Percentiles rank a stretch among this genome's conserved stretches.
Conservation (phyloP, 1,140 invertebrate species). For the Paraescarpia echinospica region DNA sequence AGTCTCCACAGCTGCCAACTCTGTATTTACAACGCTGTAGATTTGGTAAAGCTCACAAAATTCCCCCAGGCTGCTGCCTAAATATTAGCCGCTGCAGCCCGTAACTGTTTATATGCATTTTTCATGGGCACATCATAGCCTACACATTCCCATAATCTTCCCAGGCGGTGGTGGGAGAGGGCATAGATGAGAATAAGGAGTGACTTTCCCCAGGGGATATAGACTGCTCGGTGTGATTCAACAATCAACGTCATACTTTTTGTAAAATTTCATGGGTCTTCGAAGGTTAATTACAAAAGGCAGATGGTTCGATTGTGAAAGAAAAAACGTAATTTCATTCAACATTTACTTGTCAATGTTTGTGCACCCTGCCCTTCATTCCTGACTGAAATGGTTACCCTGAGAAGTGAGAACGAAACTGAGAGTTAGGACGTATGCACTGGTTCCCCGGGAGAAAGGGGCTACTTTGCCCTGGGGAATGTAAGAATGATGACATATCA, state of each 20-base stretch:
- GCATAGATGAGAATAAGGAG: background rate
- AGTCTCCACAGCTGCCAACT: background rate
- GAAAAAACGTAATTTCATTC: background rate
- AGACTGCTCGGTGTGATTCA: background rate
- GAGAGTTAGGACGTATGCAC: background rate
- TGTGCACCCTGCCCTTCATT: background rate
- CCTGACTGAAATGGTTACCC: background rate
- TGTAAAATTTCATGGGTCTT: background rate
- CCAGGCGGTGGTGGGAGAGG: background rate
- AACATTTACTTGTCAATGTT: background rate
- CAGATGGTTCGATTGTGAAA: background rate
- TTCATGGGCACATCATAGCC: background rate
- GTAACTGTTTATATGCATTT: background rate
- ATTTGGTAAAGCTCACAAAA: background rate
- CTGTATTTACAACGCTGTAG: background rate
- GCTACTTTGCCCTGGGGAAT: background rate
- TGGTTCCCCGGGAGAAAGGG: background rate
- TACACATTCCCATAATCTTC: background rate
- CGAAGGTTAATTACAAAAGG: background rate
- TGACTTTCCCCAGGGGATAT: background rate
- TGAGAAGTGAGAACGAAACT: background rate
- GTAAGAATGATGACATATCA: background rate
- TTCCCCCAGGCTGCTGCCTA: background rate
- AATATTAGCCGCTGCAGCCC: background rate
- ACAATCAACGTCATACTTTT: background rate